Conservation (phyloP, 2,888 invertebrate genomes). For the Hirtodrosophila cameraria region DNA sequence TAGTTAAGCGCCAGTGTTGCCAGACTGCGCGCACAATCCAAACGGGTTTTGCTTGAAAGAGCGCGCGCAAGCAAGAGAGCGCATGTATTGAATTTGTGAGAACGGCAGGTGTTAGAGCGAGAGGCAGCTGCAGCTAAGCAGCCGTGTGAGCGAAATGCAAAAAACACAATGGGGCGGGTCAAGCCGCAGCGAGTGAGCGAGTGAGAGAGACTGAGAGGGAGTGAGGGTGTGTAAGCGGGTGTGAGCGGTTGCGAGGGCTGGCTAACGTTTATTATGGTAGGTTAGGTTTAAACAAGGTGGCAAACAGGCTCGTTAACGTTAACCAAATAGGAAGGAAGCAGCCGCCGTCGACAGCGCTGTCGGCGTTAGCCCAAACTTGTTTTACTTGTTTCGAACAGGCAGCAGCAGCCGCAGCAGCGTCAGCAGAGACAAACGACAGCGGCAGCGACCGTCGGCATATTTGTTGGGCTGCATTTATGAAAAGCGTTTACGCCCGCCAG, state of each 20-base stretch:
- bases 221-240: slow-evolving; percentile 16
- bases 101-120: slow-evolving; percentile 5
- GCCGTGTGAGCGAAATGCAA: slow-evolving; percentile 31
- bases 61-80: slow-evolving; percentile 28
- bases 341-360: slow-evolving; percentile 24
- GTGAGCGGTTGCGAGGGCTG: slow-evolving; percentile 30
- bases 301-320: slow-evolving; percentile 75
- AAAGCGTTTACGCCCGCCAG: slow-evolving; percentile 69
- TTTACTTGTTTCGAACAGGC: slow-evolving; percentile 52
- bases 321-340: slow-evolving; percentile 80
- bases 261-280: slow-evolving; percentile 78
- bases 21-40: slow-evolving; percentile 55
- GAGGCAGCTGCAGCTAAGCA: slow-evolving; percentile 14
- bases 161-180: slow-evolving; percentile 57
- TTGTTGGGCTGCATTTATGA: slow-evolving; percentile 70
- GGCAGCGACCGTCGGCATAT: slow-evolving; percentile 62
- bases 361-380: slow-evolving; percentile 52
- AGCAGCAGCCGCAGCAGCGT: slow-evolving; percentile 11
- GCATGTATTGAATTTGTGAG: slow-evolving; percentile 4
- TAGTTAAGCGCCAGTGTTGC: slow-evolving; percentile 72
- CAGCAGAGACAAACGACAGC: slow-evolving; percentile 24
- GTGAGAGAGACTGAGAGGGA: no score
- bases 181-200: slow-evolving; percentile 8
- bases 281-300: slow-evolving; percentile 81
- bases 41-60: slow-evolving; percentile 58